Conservation (phyloP, 2,113 vertebrate species). For the Rhagologus leucostigma region DNA sequence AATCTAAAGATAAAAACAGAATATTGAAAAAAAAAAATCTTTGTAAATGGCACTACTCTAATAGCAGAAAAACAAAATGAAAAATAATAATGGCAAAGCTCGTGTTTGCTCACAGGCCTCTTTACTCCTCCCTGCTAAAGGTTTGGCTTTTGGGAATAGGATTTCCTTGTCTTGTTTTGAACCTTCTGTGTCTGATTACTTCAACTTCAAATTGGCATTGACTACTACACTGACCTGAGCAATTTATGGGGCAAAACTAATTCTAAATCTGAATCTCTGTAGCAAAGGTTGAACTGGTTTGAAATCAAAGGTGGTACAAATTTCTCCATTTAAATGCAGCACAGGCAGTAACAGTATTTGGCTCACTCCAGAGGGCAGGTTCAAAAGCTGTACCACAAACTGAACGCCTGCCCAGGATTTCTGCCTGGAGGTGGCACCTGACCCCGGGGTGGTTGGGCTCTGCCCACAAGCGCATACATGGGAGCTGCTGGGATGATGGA, state of each 20-base stretch:
- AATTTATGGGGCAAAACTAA: not conserved
- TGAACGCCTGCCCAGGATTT: not conserved
- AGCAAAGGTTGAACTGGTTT: not conserved
- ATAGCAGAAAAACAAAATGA: not conserved
- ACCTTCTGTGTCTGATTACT: not conserved
- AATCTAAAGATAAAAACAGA: not conserved
- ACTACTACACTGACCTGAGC: not conserved
- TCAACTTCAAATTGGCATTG: not conserved
- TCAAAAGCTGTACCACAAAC: not conserved
- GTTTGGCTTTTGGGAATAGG: not conserved
- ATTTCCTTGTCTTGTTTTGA: not conserved
- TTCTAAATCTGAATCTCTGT: not conserved
- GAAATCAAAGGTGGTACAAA: not conserved
- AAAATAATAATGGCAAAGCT: not conserved
- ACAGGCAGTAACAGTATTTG: not conserved
- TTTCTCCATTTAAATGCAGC: not conserved
- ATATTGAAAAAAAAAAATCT: not conserved
- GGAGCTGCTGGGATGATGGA: not conserved
- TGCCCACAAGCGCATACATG: rapidly evolving
- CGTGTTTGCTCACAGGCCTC: rapidly evolving
- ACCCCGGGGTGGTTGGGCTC: not conserved
- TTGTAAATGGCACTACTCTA: not conserved
- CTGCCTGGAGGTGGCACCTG: not conserved
- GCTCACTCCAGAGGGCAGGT: not conserved
- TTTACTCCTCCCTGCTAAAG: not conserved